Evolutionary conservation across 2,113 vertebrate species (phyloP).

Genomic region (Percina caprodes): DNA sequence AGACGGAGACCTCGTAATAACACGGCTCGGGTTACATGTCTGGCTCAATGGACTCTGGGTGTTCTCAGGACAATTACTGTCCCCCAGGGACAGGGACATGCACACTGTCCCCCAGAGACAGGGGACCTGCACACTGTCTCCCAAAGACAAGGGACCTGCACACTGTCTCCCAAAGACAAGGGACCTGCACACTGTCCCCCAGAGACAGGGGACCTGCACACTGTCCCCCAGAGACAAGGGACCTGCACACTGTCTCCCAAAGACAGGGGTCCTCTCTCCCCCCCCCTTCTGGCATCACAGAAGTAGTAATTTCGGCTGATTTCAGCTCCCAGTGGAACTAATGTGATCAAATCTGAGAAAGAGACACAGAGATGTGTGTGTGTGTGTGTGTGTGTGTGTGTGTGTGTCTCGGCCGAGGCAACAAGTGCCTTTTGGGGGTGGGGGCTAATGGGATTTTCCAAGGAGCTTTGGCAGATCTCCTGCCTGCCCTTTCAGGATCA

Average conservation of each 20-base stretch:
- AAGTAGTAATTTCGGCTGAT: constrained; percentile 64
- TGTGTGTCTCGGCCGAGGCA: constrained; percentile 77
- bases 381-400: no score
- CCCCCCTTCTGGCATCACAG: constrained; percentile 52
- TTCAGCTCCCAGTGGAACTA: constrained; percentile 83
- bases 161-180: no score
- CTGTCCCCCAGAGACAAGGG: no score
- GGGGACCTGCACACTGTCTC: no score
- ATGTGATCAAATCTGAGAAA: constrained; percentile 81
- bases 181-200: no score
- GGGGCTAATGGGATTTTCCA: constrained; percentile 84
- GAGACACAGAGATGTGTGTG: constrained; percentile 79
- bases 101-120: no score
- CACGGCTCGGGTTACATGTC: constrained; percentile 77
- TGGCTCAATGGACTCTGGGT: constrained; percentile 46
- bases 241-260: no score
- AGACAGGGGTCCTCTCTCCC: no score
- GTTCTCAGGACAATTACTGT: constrained; percentile 63
- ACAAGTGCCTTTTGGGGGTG: constrained; percentile 76
- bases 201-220: no score
- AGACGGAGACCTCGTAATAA: no score
- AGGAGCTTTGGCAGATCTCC: constrained; percentile 84
- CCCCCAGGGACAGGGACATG: no score
- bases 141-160: no score
- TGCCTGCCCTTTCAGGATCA: constrained; percentile 76